Evolutionary conservation across 2,888 invertebrate species (phyloP).

Genomic region (Macrophya alboannulata): DNA sequence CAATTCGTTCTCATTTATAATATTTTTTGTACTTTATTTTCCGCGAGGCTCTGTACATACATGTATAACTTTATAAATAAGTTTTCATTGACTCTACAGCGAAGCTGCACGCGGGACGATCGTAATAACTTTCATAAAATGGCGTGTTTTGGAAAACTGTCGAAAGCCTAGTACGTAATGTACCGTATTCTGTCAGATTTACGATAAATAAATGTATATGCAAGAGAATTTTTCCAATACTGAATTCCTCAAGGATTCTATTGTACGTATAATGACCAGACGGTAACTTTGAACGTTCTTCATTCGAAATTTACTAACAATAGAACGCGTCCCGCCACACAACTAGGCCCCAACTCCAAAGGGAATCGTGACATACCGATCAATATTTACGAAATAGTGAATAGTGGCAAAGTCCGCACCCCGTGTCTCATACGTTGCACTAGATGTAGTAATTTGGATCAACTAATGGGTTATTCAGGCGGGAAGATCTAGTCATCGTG

Average conservation of each 20-base stretch:
- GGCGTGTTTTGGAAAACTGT: slow-evolving; percentile 34
- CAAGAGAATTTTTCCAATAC: not conserved
- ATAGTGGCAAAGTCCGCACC: not conserved
- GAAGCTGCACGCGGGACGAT: not conserved
- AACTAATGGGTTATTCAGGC: not conserved
- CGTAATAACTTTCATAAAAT: slow-evolving; percentile 30
- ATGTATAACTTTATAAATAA: not conserved
- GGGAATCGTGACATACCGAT: slow-evolving; percentile 30
- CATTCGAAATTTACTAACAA: not conserved
- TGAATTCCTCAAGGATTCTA: not conserved
- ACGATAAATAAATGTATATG: not conserved
- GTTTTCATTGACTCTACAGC: not conserved
- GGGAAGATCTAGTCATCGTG: not conserved
- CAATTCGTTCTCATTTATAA: not conserved
- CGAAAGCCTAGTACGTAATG: slow-evolving; percentile 11
- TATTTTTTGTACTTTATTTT: not conserved
- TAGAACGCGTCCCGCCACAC: not conserved
- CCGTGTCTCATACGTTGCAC: not conserved
- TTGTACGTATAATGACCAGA: not conserved
- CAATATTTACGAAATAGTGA: slow-evolving; percentile 49
- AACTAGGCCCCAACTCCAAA: not conserved
- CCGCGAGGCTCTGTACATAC: not conserved
- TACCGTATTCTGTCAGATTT: not conserved
- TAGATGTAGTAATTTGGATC: not conserved
- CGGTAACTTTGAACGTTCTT: not conserved